These are phyloP conservation scores for Globodera ellingtonae DNA, from an alignment of 1,140 invertebrate species.

Conservation along the genomic window DNA sequence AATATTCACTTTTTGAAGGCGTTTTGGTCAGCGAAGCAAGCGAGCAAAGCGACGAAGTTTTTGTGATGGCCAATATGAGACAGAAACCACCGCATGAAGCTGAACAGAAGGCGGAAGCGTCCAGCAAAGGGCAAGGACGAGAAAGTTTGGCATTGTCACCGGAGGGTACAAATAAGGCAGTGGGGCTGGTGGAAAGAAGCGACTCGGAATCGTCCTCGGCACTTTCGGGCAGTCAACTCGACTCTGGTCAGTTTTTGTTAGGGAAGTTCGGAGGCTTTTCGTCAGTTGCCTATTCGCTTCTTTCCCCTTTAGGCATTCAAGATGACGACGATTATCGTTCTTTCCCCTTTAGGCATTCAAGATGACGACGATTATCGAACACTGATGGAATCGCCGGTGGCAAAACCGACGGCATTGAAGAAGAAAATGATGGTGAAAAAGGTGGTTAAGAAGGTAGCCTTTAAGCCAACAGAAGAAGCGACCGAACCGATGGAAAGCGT, in stretches of 20 bases:
- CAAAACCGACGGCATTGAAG: neutral
- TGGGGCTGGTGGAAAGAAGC: neutral
- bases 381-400: conserved; percentile 14
- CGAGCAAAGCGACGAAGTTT: conserved; percentile 35
- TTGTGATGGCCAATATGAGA: conserved; percentile 23
- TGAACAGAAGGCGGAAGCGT: conserved; percentile 3
- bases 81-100: neutral
- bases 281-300: neutral
- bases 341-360: conserved; percentile 13
- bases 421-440: neutral
- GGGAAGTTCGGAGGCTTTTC: neutral
- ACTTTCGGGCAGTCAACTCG: conserved; percentile 16
- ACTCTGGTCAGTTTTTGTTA: conserved; percentile 11
- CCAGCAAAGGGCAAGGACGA: neutral
- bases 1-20: neutral
- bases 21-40: conserved; percentile 27
- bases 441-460: neutral
- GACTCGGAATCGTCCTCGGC: conserved; percentile 16
- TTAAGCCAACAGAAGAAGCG: neutral
- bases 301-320: conserved; percentile 13
- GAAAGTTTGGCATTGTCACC: neutral
- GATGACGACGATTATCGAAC: conserved; percentile 24
- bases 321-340: conserved; percentile 21
- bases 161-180: neutral
- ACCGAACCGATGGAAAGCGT: conserved; percentile 5